These are phyloP conservation scores for Agapornis roseicollis DNA, from an alignment of 2,113 vertebrate species.

Conservation along the genomic window DNA sequence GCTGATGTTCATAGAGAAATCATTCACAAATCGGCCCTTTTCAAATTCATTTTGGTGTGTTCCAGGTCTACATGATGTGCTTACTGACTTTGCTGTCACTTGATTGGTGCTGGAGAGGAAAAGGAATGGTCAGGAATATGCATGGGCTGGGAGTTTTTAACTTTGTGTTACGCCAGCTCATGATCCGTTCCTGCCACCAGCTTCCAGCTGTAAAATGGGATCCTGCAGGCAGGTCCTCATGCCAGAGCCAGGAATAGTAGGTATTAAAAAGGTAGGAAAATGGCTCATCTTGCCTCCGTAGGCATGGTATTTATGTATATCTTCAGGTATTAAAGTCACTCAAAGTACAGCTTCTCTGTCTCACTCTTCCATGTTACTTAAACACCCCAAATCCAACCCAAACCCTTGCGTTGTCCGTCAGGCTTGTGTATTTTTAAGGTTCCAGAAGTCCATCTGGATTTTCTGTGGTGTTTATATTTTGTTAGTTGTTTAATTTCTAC, in stretches of 20 bases:
- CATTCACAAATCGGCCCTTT: neutral
- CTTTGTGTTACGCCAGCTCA: neutral
- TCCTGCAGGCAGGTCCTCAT: constrained; percentile 38
- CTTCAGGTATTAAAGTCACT: constrained; percentile 27
- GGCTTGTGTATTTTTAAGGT: neutral
- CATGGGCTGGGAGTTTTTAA: neutral
- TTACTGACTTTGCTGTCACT: neutral
- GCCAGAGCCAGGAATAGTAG: neutral
- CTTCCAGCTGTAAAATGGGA: neutral
- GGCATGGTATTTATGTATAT: neutral
- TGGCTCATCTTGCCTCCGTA: neutral
- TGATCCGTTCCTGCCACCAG: neutral
- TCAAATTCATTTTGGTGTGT: neutral
- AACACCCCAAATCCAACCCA: neutral
- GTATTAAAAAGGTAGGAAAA: neutral
- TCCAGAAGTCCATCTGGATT: neutral
- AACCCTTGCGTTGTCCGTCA: neutral
- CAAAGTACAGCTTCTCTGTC: neutral
- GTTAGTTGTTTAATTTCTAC: neutral
- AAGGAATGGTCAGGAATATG: neutral
- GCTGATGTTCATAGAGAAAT: constrained; percentile 8
- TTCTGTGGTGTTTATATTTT: neutral
- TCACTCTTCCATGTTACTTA: neutral
- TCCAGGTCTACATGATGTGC: neutral
- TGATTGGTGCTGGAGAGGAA: neutral